A percentile compares a stretch with the other conserved stretches of the same genome.
These are phyloP conservation scores for Cyprinella venusta DNA, from an alignment of 2,797 vertebrate genomes.

Conservation along the genomic window DNA sequence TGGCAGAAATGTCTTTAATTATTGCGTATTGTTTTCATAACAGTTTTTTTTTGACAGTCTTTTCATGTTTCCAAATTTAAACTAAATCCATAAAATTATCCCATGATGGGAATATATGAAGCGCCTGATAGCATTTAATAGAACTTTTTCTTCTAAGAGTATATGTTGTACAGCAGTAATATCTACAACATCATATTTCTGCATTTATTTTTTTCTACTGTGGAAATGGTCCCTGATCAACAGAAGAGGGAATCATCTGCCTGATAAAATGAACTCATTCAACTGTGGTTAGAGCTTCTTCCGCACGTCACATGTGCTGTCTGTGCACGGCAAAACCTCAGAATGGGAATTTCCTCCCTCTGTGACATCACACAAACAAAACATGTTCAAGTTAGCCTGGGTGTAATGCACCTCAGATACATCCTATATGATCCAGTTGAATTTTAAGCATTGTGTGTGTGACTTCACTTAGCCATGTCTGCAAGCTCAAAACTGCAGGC, in stretches of 20 bases:
- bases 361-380: constrained; percentile 13
- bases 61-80: not conserved
- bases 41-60: not conserved
- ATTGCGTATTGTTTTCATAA: not conserved
- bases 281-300: constrained; percentile 5
- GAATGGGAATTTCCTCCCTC: not conserved
- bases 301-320: not conserved
- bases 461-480: not conserved
- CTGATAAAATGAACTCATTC: not conserved
- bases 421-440: not conserved
- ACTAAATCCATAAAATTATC: not conserved
- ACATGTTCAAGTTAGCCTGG: not conserved
- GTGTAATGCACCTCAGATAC: not conserved
- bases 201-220: not conserved
- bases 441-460: not conserved
- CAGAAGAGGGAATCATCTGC: not conserved
- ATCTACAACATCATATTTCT: not conserved
- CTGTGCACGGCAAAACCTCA: not conserved
- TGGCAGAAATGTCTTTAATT: not conserved
- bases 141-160: not conserved
- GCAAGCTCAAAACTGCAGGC: constrained; percentile 22
- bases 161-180: not conserved
- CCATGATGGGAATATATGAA: not conserved
- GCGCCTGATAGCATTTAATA: not conserved
- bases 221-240: not conserved